A percentile compares a stretch with the other conserved stretches of the same genome.
These are phyloP conservation scores for Aptenodytes forsteri DNA, from an alignment of 2,113 vertebrate species.

Conservation along the genomic window DNA sequence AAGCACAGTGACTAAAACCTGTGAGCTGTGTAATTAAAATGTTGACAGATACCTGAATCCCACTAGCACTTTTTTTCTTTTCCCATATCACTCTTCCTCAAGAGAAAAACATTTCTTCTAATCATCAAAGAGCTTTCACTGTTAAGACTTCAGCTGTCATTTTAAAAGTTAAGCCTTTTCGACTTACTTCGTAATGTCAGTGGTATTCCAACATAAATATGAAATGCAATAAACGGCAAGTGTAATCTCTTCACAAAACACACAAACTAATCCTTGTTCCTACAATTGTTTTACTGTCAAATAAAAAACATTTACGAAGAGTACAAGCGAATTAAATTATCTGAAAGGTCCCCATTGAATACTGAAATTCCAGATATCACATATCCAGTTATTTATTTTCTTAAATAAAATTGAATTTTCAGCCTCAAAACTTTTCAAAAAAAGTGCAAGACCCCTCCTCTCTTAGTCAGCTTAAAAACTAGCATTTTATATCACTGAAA, in stretches of 20 bases:
- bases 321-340: not conserved
- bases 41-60: constrained; percentile 16
- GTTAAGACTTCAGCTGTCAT: constrained; percentile 1
- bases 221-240: not conserved
- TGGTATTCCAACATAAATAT: not conserved
- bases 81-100: constrained; percentile 22
- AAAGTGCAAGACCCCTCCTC: not conserved
- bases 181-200: not conserved
- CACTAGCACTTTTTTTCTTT: constrained; percentile 7
- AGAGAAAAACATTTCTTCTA: not conserved
- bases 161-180: constrained; percentile 2
- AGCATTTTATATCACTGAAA: not conserved
- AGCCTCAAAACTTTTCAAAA: not conserved
- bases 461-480: not conserved
- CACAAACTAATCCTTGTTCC: not conserved
- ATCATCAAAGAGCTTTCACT: not conserved
- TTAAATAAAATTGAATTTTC: not conserved
- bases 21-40: not conserved
- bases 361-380: not conserved
- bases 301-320: not conserved
- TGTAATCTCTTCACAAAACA: constrained; percentile 10
- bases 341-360: not conserved
- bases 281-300: not conserved
- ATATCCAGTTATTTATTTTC: not conserved
- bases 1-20: not conserved